phyloP scores from a whole-genome alignment of 2,113 vertebrate genomes.

The Chlamydotis undulata region DNA sequence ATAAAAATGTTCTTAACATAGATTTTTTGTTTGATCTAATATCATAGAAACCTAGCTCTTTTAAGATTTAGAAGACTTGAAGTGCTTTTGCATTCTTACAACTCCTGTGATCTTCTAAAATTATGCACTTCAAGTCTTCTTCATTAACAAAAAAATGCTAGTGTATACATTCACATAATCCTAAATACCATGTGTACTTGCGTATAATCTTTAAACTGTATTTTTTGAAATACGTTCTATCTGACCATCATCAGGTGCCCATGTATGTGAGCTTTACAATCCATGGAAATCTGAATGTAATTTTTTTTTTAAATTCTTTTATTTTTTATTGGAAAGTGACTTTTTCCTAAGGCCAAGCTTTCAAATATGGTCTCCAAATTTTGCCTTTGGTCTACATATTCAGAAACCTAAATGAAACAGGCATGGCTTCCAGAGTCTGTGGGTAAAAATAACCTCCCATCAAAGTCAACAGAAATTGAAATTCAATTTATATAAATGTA shows the following conservation, averaged over 20 bases:
- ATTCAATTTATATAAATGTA: neutral
- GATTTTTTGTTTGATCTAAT: constrained; percentile 64
- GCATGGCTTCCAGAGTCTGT: neutral
- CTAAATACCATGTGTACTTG: neutral
- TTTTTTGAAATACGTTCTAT: neutral
- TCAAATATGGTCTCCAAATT: neutral
- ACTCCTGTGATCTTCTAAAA: constrained; percentile 37
- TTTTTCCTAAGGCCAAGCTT: neutral
- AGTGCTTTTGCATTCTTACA: constrained; percentile 47
- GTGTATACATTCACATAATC: neutral
- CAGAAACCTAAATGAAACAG: neutral
- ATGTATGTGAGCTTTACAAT: neutral
- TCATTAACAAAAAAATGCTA: neutral
- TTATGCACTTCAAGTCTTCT: constrained; percentile 26
- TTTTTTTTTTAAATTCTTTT: neutral
- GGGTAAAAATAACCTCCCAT: neutral
- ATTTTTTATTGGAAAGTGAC: neutral
- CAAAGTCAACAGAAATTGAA: neutral
- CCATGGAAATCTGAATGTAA: neutral
- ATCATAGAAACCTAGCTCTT: constrained; percentile 52
- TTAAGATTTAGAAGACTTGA: constrained; percentile 50
- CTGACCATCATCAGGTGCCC: neutral
- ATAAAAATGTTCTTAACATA: constrained; percentile 64
- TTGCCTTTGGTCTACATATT: neutral
- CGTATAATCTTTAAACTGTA: neutral